Evolutionary conservation across 1,140 invertebrate species (phyloP).

Genomic region (Scaptomyza montana): DNA sequence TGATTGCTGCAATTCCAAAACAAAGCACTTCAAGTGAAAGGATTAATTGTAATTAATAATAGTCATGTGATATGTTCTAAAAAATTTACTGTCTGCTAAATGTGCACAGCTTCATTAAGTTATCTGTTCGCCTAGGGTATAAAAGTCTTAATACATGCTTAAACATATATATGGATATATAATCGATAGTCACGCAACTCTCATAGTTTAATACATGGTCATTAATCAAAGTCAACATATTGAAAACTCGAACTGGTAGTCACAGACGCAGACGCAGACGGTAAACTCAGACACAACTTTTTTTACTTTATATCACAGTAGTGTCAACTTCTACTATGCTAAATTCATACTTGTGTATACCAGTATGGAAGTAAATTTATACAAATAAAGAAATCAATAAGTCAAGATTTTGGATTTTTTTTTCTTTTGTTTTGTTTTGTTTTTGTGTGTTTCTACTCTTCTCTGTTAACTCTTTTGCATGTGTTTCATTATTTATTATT

Average conservation of each 20-base stretch:
- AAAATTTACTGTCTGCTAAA: too few relatives aligned
- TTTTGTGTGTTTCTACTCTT: slow-evolving; percentile 11
- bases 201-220: slow-evolving; percentile 16
- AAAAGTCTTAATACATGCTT: not conserved
- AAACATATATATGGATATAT: not conserved
- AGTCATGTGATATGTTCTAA: too few relatives aligned
- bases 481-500: slow-evolving; percentile 81
- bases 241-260: slow-evolving; percentile 14
- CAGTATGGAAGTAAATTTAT: not conserved
- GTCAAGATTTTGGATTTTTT: slow-evolving; percentile 58
- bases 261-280: not conserved
- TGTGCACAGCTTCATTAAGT: not conserved
- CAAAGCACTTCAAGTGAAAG: not conserved
- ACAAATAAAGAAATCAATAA: slow-evolving; percentile 73
- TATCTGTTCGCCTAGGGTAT: not conserved
- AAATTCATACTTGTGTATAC: not conserved
- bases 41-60: too few relatives aligned
- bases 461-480: slow-evolving; percentile 9
- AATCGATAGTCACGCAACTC: slow-evolving; percentile 40
- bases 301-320: not conserved
- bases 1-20: not conserved
- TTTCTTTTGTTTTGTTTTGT: not conserved
- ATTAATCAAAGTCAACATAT: slow-evolving; percentile 62
- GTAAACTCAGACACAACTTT: not conserved
- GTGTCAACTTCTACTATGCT: not conserved